phyloP scores from a whole-genome alignment of 2,113 vertebrate species.

The Mus spicilegus region DNA sequence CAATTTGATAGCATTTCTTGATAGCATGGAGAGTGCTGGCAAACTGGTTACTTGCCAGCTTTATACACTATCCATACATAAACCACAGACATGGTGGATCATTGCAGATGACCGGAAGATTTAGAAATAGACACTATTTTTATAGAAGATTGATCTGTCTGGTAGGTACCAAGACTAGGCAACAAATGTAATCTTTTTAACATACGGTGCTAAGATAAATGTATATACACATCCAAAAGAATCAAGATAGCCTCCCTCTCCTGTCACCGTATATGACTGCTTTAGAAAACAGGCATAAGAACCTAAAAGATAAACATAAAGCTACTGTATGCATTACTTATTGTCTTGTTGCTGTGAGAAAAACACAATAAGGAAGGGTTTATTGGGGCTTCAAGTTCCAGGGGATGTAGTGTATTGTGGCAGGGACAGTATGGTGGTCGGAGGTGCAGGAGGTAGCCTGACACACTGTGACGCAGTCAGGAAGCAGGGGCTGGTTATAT shows the following conservation, averaged over 20 bases:
- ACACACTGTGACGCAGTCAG: not conserved
- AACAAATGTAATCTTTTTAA: not conserved
- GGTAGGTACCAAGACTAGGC: not conserved
- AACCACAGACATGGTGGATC: not conserved
- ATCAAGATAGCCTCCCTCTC: not conserved
- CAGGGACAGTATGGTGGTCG: not conserved
- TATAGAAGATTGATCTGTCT: not conserved
- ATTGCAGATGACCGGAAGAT: not conserved
- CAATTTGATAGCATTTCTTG: not conserved
- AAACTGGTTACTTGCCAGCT: not conserved
- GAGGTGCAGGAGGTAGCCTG: not conserved
- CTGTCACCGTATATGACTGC: not conserved
- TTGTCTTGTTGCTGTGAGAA: not conserved
- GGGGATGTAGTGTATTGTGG: not conserved
- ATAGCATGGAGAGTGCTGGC: not conserved
- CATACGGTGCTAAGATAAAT: not conserved
- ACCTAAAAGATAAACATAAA: not conserved
- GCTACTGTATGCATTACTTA: not conserved
- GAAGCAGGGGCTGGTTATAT: not conserved
- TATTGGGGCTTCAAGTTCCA: not conserved
- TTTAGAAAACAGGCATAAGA: conserved; percentile 10
- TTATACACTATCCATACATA: not conserved
- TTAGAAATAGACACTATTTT: not conserved
- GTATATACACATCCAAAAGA: not conserved
- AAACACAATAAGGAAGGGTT: too few species aligned